Evolutionary conservation across 2,113 vertebrate genomes (phyloP), one percentile per base, ranked within the genome.

Genomic region (Pseudorhombus dupliciocellatus): DNA sequence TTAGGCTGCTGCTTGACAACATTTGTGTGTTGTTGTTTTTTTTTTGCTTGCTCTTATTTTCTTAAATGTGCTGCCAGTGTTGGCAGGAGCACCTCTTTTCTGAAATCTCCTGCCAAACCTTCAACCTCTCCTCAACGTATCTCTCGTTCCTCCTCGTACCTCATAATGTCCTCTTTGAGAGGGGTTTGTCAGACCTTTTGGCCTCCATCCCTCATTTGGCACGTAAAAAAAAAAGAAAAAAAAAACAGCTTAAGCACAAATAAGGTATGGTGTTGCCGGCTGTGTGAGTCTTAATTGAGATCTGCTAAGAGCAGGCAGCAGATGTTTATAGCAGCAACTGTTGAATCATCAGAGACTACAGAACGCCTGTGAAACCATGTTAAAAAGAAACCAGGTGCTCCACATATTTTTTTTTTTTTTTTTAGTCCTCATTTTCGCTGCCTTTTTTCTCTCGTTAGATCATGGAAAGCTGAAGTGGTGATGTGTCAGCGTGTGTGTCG

Each of bases 321-420:
- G 93, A 93, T 94, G 93, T 93, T 90, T 89, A 85, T 80, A 89
- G 84, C 84, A 70, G 90, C 91, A 93, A 92, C 91, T 91, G 91
- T 92, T 92, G 90, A 92, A 93, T 93, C 92, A 91, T 89, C 87
- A 75, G 91, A 94, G 93, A 93, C 86, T 73, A 63, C 70, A 59
- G 85, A 77, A 74, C 90, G 88, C 86, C 82, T 83, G 84, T 78
- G 79, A 90, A 93, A 90, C 85, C 76, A 75, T 59, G 78, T 87
- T 85, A 75, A 88, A 87, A 87, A 80, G 66, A 77, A 88, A 88
- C 89, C 91, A 93, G 92, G 93, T 94, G 91, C 80, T 91, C 53
- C 66, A 74, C 80, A 79, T 90, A 84, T 85, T 80, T 71, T 58
- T 60, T 74, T 66, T 90, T 84, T 86, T 79, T 55, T 26, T 26